Percentiles rank a stretch among this genome's conserved stretches.
These are phyloP conservation scores for Rhopalosiphum nymphaeae DNA, from an alignment of 2,888 invertebrate species.

Conservation along the genomic window DNA sequence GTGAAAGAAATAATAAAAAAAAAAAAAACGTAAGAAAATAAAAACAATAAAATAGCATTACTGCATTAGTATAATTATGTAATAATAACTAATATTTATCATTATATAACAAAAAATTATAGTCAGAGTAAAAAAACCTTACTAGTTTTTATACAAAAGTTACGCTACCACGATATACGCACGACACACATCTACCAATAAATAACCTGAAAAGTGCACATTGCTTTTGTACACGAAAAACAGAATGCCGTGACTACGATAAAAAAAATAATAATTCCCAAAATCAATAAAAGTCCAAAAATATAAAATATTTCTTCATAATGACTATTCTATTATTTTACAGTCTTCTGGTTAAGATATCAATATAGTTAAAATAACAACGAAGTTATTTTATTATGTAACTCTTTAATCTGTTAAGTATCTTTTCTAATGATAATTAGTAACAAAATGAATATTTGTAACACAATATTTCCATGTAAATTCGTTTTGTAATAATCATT, in stretches of 20 bases:
- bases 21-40: not conserved
- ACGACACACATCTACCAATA: not conserved
- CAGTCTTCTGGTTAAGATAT: not conserved
- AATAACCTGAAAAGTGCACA: conserved; percentile 8
- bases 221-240: conserved; percentile 45
- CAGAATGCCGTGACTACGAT: conserved; percentile 19
- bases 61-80: not conserved
- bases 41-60: not conserved
- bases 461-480: not conserved
- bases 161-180: not conserved
- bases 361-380: not conserved
- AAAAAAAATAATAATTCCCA: not conserved
- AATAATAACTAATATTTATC: not conserved
- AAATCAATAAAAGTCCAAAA: conserved; percentile 44
- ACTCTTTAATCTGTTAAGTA: not conserved
- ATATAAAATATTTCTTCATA: not conserved
- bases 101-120: conserved; percentile 17
- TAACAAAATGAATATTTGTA: not conserved
- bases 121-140: not conserved
- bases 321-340: not conserved
- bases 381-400: not conserved
- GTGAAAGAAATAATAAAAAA: not conserved
- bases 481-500: not conserved
- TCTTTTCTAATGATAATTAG: not conserved
- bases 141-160: not conserved